Conservation (phyloP, 2,113 vertebrate species). For the Cathartes aura region DNA sequence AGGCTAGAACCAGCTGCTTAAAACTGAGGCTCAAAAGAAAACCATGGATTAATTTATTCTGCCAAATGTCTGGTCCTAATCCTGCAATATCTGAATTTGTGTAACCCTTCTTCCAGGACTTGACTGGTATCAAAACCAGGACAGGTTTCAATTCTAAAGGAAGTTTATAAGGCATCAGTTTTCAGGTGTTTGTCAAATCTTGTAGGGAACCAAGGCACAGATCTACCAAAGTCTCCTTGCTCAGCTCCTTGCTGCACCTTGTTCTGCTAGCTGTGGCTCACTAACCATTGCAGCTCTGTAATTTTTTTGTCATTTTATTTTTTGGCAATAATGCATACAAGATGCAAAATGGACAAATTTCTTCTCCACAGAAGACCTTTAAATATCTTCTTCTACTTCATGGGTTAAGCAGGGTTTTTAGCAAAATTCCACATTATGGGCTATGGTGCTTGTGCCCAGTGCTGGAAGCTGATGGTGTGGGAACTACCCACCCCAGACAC, state of each 20-base stretch:
- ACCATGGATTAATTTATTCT: not conserved
- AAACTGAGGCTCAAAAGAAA: not conserved
- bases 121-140: not conserved
- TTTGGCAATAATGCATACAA: not conserved
- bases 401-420: not conserved
- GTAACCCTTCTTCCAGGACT: not conserved
- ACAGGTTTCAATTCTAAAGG: not conserved
- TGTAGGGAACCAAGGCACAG: not conserved
- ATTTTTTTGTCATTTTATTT: not conserved
- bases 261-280: not conserved
- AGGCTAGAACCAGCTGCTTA: not conserved
- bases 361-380: not conserved
- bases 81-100: not conserved
- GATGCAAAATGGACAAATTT: not conserved
- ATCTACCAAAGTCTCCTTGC: not conserved
- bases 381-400: not conserved
- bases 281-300: not conserved
- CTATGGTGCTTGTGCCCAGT: not conserved
- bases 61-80: not conserved
- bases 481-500: not conserved
- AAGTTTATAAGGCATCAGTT: not conserved
- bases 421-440: not conserved
- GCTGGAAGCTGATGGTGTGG: not conserved
- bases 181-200: not conserved
- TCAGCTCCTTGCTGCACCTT: not conserved